Evolutionary conservation across 1,140 invertebrate genomes (phyloP), one percentile per base, ranked within the genome.

Genomic region (Trichoplusia ni): DNA sequence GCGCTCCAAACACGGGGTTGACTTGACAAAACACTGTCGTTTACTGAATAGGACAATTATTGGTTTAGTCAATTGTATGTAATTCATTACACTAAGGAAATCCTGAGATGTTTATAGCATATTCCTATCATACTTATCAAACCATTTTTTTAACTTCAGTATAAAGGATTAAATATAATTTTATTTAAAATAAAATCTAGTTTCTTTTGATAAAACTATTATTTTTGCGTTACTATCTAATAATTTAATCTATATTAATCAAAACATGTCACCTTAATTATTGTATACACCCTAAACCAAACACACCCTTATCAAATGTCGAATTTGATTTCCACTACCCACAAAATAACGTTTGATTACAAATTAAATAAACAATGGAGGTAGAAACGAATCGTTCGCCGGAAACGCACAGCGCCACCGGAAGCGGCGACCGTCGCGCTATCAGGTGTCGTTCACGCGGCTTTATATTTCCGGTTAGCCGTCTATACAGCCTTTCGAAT

Each of bases 331-430:
- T 64, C 60, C 49, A 23, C 62, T 53, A 40, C n/a, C n/a, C n/a
- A 66, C 54, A 58, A 25, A 58, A 58, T 58, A 66, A 44, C 54
- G 19, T 65, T 60, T 72, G 69, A 77, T 79, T 73, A 69, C 71
- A 73, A 78, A 82, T 79, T 73, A 78, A 75, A 76, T 49, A 71
- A 77, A 79, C 73, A 79, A 81, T 77, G 66, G 51, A 49, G 27
- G 65, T 71, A n/a, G n/a, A 71, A 76, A 76, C 73, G 75, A 82
- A 79, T 59, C 54, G 56, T 27, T 4, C 21, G 21, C 56, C 71
- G 75, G 75, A 75, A 77, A 42, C 76, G 76, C 71, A 75, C 75
- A 65, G 37, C 44, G 35, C 27, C 47, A 29, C 65, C 64, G 75
- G 74, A 70, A 38, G 71, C 49, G 69, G 69, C n/a, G 18, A 14